Evolutionary conservation across 2,888 invertebrate species (phyloP).

Genomic region (Hirtodrosophila cameraria): DNA sequence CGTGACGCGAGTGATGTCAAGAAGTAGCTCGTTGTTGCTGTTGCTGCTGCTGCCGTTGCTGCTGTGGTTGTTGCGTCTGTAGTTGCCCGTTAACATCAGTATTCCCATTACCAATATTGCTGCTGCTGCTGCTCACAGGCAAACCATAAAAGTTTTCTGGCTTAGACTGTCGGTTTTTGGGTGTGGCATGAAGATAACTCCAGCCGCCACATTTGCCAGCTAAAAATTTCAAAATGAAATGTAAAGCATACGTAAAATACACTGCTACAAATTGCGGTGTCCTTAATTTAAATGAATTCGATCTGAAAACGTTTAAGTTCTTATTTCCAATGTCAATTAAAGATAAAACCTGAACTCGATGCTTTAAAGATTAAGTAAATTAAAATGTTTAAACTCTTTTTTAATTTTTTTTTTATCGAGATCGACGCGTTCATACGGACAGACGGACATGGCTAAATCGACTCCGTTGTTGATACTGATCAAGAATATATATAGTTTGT

Average conservation of each 20-base stretch:
- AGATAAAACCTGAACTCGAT: too few species aligned
- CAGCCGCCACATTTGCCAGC: conserved; percentile 24
- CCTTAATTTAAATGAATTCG: too few species aligned
- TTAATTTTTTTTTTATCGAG: too few species aligned
- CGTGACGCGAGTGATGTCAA: conserved; percentile 65
- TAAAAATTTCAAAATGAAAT: conserved; percentile 42
- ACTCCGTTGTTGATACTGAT: too few species aligned
- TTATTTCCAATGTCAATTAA: too few species aligned
- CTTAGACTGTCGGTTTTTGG: conserved; percentile 40
- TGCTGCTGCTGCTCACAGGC: conserved; percentile 28
- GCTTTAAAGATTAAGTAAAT: too few species aligned
- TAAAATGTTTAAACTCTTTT: too few species aligned
- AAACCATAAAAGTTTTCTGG: conserved; percentile 71
- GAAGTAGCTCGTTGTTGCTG: conserved; percentile 32
- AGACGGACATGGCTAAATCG: too few species aligned
- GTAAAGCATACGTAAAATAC: conserved; percentile 24
- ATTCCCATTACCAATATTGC: conserved; percentile 59
- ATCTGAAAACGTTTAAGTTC: too few species aligned
- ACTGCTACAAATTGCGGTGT: conserved; percentile 36
- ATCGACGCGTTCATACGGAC: too few species aligned
- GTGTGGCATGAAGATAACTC: conserved; percentile 20
- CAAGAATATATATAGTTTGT: too few species aligned
- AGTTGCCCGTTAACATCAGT: conserved; percentile 34
- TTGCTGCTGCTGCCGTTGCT: conserved; percentile 18
- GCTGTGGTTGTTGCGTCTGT: conserved; percentile 18